These are phyloP conservation scores for Drosophila kambysellisi DNA, from an alignment of 2,888 invertebrate genomes.

Conservation along the genomic window DNA sequence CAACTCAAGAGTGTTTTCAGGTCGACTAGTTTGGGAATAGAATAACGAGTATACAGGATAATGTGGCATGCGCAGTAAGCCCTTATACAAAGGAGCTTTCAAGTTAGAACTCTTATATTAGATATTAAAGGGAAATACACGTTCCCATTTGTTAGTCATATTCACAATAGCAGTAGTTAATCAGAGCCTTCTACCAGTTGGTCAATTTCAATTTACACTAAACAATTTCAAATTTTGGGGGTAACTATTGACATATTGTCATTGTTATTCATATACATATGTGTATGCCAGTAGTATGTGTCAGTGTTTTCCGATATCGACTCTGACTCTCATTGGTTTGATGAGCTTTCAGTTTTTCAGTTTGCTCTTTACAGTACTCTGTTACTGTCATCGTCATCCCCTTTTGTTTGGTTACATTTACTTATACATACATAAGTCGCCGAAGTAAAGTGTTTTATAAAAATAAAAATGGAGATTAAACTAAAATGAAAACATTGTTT, in stretches of 20 bases:
- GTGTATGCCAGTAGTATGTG: slow-evolving; percentile 9
- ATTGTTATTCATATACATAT: not conserved
- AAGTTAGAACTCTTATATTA: slow-evolving; percentile 32
- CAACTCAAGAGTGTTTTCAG: not conserved
- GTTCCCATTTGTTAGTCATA: not conserved
- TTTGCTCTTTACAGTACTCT: slow-evolving; percentile 28
- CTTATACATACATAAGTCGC: slow-evolving; percentile 54
- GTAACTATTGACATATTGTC: not conserved
- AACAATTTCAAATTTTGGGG: not conserved
- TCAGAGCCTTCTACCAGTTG: not conserved
- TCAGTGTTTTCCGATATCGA: slow-evolving; percentile 17
- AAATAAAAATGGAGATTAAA: slow-evolving; percentile 16
- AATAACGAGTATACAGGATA: not conserved
- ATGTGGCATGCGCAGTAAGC: slow-evolving; percentile 27
- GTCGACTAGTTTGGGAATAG: not conserved
- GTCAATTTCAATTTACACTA: not conserved
- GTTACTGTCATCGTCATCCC: slow-evolving; percentile 43
- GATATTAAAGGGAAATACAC: slow-evolving; percentile 27
- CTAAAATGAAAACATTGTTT: slow-evolving; percentile 1
- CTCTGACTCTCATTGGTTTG: slow-evolving; percentile 21
- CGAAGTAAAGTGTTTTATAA: slow-evolving; percentile 38
- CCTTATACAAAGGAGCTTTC: slow-evolving; percentile 37
- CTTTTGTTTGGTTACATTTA: slow-evolving; percentile 46
- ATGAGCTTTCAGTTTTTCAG: slow-evolving; percentile 40
- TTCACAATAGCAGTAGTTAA: not conserved